Evolutionary conservation across 2,113 vertebrate genomes (phyloP).

Genomic region (Oxyura jamaicensis): DNA sequence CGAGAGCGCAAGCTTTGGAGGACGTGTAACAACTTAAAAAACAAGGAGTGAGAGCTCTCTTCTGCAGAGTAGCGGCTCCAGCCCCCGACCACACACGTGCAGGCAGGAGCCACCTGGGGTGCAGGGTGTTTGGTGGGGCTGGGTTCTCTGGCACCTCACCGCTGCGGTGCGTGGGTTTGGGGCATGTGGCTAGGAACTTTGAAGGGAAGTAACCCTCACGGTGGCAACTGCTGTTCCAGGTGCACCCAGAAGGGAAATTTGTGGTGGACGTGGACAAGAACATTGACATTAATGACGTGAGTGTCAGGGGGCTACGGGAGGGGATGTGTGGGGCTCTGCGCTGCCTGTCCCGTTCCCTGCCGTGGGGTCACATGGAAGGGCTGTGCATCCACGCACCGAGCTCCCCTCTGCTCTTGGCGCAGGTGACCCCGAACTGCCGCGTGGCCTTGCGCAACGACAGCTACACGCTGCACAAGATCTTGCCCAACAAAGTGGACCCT

Average conservation of each 20-base stretch:
- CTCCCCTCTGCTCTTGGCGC: background rate
- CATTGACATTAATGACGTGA: constrained; percentile 98
- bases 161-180: fast-evolving
- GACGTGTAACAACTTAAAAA: no score
- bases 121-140: fast-evolving
- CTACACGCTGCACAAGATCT: constrained; percentile 98
- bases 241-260: constrained; percentile 97
- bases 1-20: fast-evolving
- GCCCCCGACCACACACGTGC: background rate
- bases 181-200: fast-evolving
- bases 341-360: no score
- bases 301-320: constrained; percentile 28
- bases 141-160: background rate
- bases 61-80: fast-evolving
- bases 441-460: constrained; percentile 97
- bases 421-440: constrained; percentile 97
- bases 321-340: no score
- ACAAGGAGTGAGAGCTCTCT: fast-evolving
- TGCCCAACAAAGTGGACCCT: constrained; percentile 98
- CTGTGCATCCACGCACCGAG: background rate
- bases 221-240: constrained; percentile 71
- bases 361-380: fast-evolving
- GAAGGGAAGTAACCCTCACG: fast-evolving
- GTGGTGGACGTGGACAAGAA: constrained; percentile 99
- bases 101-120: background rate